These are phyloP conservation scores for Gallinago solitaria DNA, from an alignment of 2,797 vertebrate species.

Conservation along the genomic window DNA sequence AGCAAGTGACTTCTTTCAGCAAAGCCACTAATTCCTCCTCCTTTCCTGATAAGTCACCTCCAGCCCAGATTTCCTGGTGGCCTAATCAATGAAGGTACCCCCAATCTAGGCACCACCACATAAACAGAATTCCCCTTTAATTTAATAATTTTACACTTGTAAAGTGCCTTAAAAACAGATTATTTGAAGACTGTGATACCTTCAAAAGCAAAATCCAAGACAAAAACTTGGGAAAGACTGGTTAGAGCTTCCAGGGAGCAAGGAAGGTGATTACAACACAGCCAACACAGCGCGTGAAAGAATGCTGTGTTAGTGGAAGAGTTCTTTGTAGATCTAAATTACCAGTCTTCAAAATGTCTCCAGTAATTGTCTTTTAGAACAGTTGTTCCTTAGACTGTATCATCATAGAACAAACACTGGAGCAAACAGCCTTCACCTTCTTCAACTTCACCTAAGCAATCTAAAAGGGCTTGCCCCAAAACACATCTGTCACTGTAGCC, in stretches of 20 bases:
- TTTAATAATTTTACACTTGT: not conserved
- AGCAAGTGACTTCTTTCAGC: not conserved
- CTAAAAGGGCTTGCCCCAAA: not conserved
- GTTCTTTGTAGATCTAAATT: not conserved
- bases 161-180: not conserved
- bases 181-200: not conserved
- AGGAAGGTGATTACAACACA: not conserved
- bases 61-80: not conserved
- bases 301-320: not conserved
- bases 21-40: not conserved
- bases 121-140: not conserved
- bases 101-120: not conserved
- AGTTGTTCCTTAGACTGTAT: not conserved
- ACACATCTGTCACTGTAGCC: rapidly evolving
- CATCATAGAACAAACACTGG: not conserved
- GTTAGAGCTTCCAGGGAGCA: not conserved
- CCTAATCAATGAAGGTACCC: not conserved
- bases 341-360: not conserved
- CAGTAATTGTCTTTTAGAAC: not conserved
- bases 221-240: not conserved
- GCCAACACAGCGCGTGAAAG: not conserved
- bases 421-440: not conserved
- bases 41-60: not conserved
- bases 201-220: not conserved
- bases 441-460: not conserved